Evolutionary conservation across 2,888 invertebrate species (phyloP).

Genomic region (Leptura quadrifasciata): DNA sequence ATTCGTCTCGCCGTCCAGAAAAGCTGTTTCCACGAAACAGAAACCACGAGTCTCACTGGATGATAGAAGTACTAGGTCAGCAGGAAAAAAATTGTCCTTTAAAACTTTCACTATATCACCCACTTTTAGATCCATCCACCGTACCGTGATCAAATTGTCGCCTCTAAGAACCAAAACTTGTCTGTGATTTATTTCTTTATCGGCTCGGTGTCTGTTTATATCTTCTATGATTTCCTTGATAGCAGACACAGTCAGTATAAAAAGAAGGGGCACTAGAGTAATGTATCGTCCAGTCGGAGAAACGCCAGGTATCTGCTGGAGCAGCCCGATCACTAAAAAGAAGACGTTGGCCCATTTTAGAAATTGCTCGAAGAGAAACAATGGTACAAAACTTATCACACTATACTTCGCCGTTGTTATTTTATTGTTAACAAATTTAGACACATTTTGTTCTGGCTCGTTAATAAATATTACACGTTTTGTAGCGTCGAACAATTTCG

Average conservation of each 20-base stretch:
- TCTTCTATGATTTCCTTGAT: constrained; percentile 99
- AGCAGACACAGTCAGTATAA: constrained; percentile 97
- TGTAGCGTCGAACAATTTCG: constrained; percentile 76
- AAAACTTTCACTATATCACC: constrained; percentile 96
- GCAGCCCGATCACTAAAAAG: constrained; percentile 97
- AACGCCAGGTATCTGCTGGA: constrained; percentile 99
- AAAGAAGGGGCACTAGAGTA: constrained; percentile 96
- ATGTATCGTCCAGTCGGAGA: constrained; percentile 99
- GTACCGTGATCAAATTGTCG: constrained; percentile 86
- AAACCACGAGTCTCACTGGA: constrained; percentile 98
- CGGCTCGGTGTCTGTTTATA: constrained; percentile 96
- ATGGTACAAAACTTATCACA: constrained; percentile 90
- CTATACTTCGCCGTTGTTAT: constrained; percentile 98
- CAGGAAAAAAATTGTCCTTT: constrained; percentile 97
- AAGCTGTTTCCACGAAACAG: constrained; percentile 99
- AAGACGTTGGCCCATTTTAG: constrained; percentile 99
- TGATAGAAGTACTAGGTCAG: constrained; percentile 93
- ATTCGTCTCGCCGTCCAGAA: constrained; percentile 99
- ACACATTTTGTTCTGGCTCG: constrained; percentile 81
- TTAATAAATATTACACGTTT: constrained; percentile 90
- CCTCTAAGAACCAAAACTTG: constrained; percentile 88
- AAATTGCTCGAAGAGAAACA: constrained; percentile 99
- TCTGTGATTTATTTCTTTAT: constrained; percentile 95
- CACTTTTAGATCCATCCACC: constrained; percentile 91
- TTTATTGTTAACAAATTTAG: constrained; percentile 91